Evolutionary conservation across 2,888 invertebrate genomes (phyloP), one percentile per base, ranked within the genome.

Genomic region (Shargacucullia verbasci): DNA sequence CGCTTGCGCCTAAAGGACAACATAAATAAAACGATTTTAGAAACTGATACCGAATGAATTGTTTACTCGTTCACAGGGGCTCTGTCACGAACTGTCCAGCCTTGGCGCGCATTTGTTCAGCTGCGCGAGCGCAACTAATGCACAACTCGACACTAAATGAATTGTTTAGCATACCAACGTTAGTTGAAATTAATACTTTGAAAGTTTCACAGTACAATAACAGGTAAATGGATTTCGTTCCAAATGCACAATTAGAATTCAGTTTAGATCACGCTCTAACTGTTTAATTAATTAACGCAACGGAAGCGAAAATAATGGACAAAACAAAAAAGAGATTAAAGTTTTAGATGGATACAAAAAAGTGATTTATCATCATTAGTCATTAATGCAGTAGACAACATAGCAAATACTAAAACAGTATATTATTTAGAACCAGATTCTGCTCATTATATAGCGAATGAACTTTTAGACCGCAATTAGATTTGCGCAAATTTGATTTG

Each of bases 61-160:
- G 74, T 75, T 75, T 69, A 69, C 68, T 60, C 59, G 73, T 54
- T 61, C 64, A 56, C 57, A 59, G 47, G 64, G 58, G 50, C 63
- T 70, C 64, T 76, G 82, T 81, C 82, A 82, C 78, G 80, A 83
- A 65, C 67, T 63, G 76, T 72, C 69, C 77, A 82, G 79, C 87
- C 88, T 86, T 87, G 84, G 76, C 71, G 76, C 67, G 78, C 80
- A 82, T 87, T 88, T 87, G 81, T 80, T 78, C 88, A 89, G 88
- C 88, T 88, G 88, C 81, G 68, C 69, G 62, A 52, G 45, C 49
- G 54, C 67, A 61, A 55, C 57, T 61, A 64, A 65, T 74, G 70
- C 76, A 62, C 63, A 59, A 59, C 59, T 72, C 65, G 48, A 66
- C 55, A 66, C 70, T 61, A 59, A 67, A 62, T 67, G 68, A 72